phyloP scores from a whole-genome alignment of 2,113 vertebrate species.

The Ibidorhyncha struthersii region DNA sequence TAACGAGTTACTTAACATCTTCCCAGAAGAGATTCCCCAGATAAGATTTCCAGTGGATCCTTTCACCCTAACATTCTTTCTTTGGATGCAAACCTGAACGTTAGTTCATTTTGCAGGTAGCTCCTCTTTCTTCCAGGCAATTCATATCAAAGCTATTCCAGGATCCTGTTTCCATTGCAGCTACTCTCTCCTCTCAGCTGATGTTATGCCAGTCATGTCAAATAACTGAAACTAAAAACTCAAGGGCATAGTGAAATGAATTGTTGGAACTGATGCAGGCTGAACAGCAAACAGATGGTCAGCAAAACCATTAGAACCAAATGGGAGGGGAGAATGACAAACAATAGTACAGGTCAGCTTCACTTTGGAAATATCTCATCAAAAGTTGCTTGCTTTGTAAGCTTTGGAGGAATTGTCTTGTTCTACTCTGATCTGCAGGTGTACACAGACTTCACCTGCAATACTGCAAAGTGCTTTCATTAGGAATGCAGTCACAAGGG shows the following conservation, averaged over 20 bases:
- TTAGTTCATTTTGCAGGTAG: neutral
- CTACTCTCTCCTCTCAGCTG: neutral
- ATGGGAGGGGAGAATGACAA: neutral
- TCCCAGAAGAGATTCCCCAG: neutral
- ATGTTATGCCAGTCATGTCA: neutral
- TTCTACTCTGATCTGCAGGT: neutral
- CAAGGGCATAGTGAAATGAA: neutral
- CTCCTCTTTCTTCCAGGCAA: neutral
- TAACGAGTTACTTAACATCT: neutral
- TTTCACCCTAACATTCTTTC: neutral
- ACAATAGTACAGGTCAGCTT: neutral
- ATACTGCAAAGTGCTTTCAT: neutral
- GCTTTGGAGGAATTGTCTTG: neutral
- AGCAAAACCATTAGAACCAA: neutral
- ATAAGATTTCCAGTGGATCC: neutral
- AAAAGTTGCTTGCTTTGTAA: neutral
- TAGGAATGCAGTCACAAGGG: neutral
- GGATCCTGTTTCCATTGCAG: neutral
- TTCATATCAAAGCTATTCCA: neutral
- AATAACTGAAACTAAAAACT: conserved; percentile 13
- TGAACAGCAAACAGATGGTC: conserved; percentile 23
- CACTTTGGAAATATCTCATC: neutral
- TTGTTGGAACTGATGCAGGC: neutral
- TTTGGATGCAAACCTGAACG: neutral
- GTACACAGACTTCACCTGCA: neutral